Evolutionary conservation across 2,888 invertebrate species (phyloP), one percentile per base, ranked within the genome.

Genomic region (Itoplectis maculator): DNA sequence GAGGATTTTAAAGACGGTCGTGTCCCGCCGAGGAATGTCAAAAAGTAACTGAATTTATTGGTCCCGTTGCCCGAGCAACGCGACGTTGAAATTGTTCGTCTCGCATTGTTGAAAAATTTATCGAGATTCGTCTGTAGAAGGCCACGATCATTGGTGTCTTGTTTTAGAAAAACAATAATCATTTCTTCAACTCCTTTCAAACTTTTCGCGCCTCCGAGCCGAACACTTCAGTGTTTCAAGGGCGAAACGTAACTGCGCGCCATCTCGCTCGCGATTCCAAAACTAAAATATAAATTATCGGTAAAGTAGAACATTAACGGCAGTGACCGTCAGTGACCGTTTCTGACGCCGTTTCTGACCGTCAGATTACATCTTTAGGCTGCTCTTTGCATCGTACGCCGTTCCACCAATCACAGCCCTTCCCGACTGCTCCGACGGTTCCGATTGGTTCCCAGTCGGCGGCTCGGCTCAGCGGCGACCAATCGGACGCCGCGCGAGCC

Each of bases 1-100:
- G 72, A 15, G 15, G 87, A 88, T 88, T 88, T 88, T 59, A 82
- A 81, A 73, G 56, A 78, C 86, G 81, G 79, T 49, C 78, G 79
- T 85, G 76, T 82, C 81, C 79, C 80, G 54, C 65, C n/a, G 61
- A 45, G 47, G 75, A 83, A 79, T 76, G 79, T 77, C 82, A 73
- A 83, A 79, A 79, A 56, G 63, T 37, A 78, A 78, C 81, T 83
- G 81, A 68, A 29, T 59, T 72, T 81, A 70, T 72, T 79, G 8
- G 37, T 40, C 23, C 4, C 51, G 83, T 83, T 79, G 83, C 65
- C 73, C 11, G 47, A 51, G 74, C 59, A 70, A 79, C 79, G 56
- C n/a, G 18, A 13, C 51, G 40, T 45, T 23, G 37, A 42, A 13
- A 65, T 42, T 40, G 15, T 42, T 65, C 42, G 42, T 63, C 59